Evolutionary conservation across 2,113 vertebrate genomes (phyloP), one percentile per base, ranked within the genome.

Genomic region (Pheucticus melanocephalus): DNA sequence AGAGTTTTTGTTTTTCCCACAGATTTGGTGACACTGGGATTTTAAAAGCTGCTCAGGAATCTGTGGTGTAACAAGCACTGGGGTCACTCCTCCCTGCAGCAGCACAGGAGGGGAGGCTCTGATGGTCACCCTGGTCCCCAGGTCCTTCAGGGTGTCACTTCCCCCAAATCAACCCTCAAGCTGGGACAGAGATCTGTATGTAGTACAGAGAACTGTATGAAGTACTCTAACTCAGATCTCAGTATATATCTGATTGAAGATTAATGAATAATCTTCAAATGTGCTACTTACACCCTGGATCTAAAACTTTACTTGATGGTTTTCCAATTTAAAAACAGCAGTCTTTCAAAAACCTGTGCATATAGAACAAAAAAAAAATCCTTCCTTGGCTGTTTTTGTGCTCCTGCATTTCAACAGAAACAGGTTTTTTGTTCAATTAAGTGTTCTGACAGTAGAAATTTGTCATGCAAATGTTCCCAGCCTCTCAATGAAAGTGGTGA

Each of bases 1-100:
- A 22, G 57, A 12, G 22, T 3, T 28, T 63, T 63, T 47, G 14
- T 9, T 54, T 39, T n/a, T 3, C 40, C 19, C 0, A 0, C n/a
- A 19, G 22, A 28, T 73, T 54, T 54, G 47, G 68, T 53, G 47
- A 21, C 17, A 9, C 21, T 72, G 31, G n/a, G 35, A 37, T 9
- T 54, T 24, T 4, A 42, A 77, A 35, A 33, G 3, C 10, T 18
- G 9, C 4, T 27, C 31, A 15, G 40, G 5, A 65, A 6, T 37
- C 57, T 44, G 1, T 0, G 2, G 18, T 12, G 10, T 9, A 45
- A 28, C 64, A 66, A 51, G 10, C 27, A 31, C n/a, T 39, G 68
- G 10, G 25, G 28, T 51, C 15, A 15, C 23, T 66, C 5, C 20
- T 65, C 10, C 15, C 14, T 40, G 35, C 16, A 69, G 79, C 24